A percentile compares a stretch with the other conserved stretches of the same genome.
Evolutionary conservation across 1,140 invertebrate species (phyloP).

Genomic region (Matsumurasca onukii): DNA sequence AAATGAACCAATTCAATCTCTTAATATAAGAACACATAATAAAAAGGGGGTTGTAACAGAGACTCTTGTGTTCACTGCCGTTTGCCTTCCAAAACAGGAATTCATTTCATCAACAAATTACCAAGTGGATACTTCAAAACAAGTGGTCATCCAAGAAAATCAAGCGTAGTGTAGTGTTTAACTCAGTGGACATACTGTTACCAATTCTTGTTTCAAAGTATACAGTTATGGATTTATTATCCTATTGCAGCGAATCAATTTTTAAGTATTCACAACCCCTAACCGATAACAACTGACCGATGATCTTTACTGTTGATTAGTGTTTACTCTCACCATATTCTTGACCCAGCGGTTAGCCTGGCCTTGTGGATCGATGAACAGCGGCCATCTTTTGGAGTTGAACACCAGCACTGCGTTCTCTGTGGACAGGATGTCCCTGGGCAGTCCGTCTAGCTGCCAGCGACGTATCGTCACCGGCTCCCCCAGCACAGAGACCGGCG

Average conservation of each 20-base stretch:
- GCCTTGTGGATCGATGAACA: conserved; percentile 71
- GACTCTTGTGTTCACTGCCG: background rate
- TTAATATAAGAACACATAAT: background rate
- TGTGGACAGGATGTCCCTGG: conserved; percentile 63
- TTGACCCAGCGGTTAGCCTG: conserved; percentile 75
- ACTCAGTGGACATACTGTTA: background rate
- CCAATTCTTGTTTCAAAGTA: background rate
- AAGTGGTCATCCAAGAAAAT: no score
- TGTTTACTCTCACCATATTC: conserved; percentile 55
- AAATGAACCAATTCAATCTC: background rate
- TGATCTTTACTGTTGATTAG: background rate
- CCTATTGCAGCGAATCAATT: background rate
- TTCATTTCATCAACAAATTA: background rate
- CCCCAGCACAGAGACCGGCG: conserved; percentile 58
- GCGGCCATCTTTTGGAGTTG: conserved; percentile 60
- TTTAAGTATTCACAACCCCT: background rate
- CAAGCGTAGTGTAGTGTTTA: no score
- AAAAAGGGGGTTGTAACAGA: background rate
- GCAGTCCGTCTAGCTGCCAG: conserved; percentile 70
- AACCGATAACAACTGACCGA: background rate
- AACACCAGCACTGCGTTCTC: conserved; percentile 68
- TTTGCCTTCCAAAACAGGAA: background rate
- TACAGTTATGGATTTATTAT: background rate
- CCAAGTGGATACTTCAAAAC: background rate
- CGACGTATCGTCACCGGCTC: conserved; percentile 59